phyloP scores from a whole-genome alignment of 2,888 invertebrate species.

The Coremacera marginata region DNA sequence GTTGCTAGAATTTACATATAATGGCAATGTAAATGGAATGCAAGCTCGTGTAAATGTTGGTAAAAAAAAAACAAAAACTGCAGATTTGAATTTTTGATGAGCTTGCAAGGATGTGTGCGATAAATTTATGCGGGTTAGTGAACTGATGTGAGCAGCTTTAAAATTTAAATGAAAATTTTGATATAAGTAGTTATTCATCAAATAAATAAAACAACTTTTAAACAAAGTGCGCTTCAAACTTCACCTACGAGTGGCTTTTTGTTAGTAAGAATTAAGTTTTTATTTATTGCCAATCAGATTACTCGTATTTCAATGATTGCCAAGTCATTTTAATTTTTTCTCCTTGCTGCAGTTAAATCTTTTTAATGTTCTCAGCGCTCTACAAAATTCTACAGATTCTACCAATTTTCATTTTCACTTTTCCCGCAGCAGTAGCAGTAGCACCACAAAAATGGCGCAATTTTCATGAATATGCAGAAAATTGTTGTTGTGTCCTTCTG shows the following conservation, averaged over 20 bases:
- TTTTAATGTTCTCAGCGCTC: not conserved
- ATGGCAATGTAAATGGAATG: constrained; percentile 17
- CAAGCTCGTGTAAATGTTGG: not conserved
- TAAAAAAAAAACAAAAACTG: not conserved
- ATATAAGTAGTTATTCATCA: not conserved
- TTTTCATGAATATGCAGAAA: constrained; percentile 56
- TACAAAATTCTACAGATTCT: not conserved
- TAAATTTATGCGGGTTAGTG: not conserved
- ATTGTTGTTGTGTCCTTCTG: constrained; percentile 16
- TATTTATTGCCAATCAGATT: not conserved
- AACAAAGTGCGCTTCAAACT: not conserved
- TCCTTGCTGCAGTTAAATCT: not conserved
- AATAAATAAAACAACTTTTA: not conserved
- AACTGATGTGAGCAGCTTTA: not conserved
- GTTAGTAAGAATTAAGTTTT: not conserved
- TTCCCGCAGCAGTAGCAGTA: constrained; percentile 1
- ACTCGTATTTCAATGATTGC: constrained; percentile 33
- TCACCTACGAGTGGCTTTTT: not conserved
- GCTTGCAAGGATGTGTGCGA: not conserved
- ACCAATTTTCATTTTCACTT: constrained; percentile 26
- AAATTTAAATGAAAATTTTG: not conserved
- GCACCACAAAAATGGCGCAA: constrained; percentile 51
- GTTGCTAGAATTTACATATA: constrained; percentile 21
- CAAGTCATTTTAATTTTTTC: constrained; percentile 30
- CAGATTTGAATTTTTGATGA: constrained; percentile 33